phyloP scores from a whole-genome alignment of 2,797 vertebrate genomes.

The Sylvilagus floridanus region DNA sequence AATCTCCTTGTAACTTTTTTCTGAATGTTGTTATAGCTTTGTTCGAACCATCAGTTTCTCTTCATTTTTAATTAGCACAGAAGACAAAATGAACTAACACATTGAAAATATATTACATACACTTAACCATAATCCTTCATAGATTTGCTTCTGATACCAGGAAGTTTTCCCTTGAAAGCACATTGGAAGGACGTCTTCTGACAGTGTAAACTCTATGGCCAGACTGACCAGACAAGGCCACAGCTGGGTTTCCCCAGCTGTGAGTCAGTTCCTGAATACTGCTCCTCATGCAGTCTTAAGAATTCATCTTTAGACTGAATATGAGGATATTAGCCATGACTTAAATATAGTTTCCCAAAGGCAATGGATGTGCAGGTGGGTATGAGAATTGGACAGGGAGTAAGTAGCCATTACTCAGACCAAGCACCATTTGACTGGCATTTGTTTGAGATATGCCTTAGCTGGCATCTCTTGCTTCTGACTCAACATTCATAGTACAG shows the following conservation, averaged over 20 bases:
- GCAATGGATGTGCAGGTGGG: background rate
- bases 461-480: background rate
- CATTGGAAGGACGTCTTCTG: background rate
- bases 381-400: too few species aligned
- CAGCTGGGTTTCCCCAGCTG: background rate
- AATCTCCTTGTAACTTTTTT: constrained; percentile 46
- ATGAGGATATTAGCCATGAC: background rate
- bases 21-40: background rate
- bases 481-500: background rate
- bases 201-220: background rate
- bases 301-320: background rate
- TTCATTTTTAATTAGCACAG: constrained; percentile 9
- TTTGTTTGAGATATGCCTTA: background rate
- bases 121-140: background rate
- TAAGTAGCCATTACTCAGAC: background rate
- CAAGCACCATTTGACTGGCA: background rate
- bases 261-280: background rate
- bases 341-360: background rate
- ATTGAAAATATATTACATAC: constrained; percentile 10
- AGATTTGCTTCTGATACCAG: background rate
- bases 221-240: background rate
- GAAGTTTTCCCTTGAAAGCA: background rate
- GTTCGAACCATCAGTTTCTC: constrained; percentile 20
- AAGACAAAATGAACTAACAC: constrained; percentile 36
- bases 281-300: background rate